Evolutionary conservation across 1,140 invertebrate genomes (phyloP).

Genomic region (Drosophila gunungcola): DNA sequence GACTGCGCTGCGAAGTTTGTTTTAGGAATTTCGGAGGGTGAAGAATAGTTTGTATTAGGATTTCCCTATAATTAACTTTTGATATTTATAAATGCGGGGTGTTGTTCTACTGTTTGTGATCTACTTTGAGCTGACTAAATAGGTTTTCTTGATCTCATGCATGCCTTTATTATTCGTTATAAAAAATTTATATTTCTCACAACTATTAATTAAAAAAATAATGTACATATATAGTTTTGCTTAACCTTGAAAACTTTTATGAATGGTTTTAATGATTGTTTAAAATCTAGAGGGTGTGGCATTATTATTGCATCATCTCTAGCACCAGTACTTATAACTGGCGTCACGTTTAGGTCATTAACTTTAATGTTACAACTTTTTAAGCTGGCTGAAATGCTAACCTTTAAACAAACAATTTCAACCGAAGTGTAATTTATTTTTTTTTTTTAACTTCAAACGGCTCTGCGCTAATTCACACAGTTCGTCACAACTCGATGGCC

Average conservation of each 20-base stretch:
- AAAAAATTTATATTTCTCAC: not conserved
- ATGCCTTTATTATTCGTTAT: not conserved
- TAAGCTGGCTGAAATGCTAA: not conserved
- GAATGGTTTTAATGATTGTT: not conserved
- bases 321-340: not conserved
- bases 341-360: not conserved
- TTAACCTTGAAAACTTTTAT: no score
- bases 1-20: constrained; percentile 3
- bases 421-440: not conserved
- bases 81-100: not conserved
- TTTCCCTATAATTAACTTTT: constrained; percentile 8
- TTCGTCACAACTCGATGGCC: constrained; percentile 34
- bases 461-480: constrained; percentile 23
- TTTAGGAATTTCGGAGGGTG: not conserved
- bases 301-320: not conserved
- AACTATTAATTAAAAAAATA: no score
- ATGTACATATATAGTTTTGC: no score
- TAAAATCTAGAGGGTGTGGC: not conserved
- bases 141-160: constrained; percentile 10
- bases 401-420: no score
- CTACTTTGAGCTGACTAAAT: not conserved
- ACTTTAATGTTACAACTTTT: not conserved
- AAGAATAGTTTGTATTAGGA: not conserved
- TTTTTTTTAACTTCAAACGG: constrained; percentile 14
- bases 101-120: not conserved